These are phyloP conservation scores for Lithobates pipiens DNA, from an alignment of 2,797 vertebrate genomes.

Conservation along the genomic window DNA sequence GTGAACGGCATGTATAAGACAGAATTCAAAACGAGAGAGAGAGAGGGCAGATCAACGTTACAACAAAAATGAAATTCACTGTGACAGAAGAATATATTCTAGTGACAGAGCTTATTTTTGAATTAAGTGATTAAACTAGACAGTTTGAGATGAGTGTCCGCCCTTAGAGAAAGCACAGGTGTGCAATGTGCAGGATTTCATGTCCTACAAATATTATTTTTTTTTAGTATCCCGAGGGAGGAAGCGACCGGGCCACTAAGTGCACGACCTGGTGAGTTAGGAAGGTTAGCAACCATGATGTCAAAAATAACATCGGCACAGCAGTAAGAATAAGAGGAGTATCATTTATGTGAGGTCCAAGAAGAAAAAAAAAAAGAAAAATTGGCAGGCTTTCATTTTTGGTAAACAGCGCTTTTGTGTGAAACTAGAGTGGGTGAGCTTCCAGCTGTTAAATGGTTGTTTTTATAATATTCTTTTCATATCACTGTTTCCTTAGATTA, in stretches of 20 bases:
- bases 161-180: conserved; percentile 70
- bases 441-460: conserved; percentile 46
- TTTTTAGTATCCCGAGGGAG: conserved; percentile 69
- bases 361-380: conserved; percentile 15
- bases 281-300: conserved; percentile 66
- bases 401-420: conserved; percentile 45
- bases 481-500: conserved; percentile 55
- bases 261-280: conserved; percentile 66
- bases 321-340: conserved; percentile 33
- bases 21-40: conserved; percentile 9
- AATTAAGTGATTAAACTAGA: conserved; percentile 44
- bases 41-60: conserved; percentile 22
- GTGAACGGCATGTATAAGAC: conserved; percentile 10
- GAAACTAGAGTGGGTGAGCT: conserved; percentile 33
- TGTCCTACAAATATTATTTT: conserved; percentile 76
- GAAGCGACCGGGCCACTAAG: conserved; percentile 67
- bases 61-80: conserved; percentile 26
- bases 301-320: conserved; percentile 70
- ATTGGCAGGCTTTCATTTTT: conserved; percentile 38
- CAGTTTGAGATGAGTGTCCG: conserved; percentile 50
- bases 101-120: conserved; percentile 39
- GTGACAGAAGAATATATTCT: conserved; percentile 39
- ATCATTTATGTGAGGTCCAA: conserved; percentile 50
- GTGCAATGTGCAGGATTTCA: conserved; percentile 65
- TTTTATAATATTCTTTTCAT: conserved; percentile 53